Conservation (phyloP, 2,113 vertebrate species). For the Gulo gulo region DNA sequence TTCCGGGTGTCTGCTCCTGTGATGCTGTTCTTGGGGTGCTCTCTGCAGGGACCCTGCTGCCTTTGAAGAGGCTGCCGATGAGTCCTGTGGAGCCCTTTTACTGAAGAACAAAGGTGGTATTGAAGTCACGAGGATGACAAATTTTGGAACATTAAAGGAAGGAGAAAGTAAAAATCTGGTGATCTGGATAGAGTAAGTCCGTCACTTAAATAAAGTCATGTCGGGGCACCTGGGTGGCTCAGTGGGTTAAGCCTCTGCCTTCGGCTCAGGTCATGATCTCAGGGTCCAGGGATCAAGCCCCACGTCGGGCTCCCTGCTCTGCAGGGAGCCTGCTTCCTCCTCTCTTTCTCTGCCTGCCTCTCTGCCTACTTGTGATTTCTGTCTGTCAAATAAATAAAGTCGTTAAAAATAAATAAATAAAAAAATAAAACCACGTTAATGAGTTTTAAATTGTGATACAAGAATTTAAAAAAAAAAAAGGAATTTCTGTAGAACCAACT, state of each 20-base stretch:
- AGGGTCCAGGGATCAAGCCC: no score
- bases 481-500: background rate
- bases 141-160: slow-evolving; percentile 88
- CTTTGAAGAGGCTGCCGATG: background rate
- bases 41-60: background rate
- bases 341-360: no score
- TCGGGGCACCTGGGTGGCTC: no score
- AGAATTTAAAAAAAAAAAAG: background rate
- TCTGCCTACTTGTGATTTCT: no score
- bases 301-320: no score
- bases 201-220: background rate
- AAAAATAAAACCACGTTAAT: no score
- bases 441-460: background rate
- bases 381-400: no score
- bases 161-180: slow-evolving; percentile 83
- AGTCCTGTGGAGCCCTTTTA: slow-evolving; percentile 73
- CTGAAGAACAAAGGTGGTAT: slow-evolving; percentile 89
- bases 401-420: background rate
- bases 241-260: no score
- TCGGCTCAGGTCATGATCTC: no score
- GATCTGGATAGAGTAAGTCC: slow-evolving; percentile 92
- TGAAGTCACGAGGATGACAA: slow-evolving; percentile 84
- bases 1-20: background rate
- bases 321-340: no score
- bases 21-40: background rate